Percentiles rank a stretch among this genome's conserved stretches.
Conservation (phyloP, 2,113 vertebrate genomes). For the Emberiza fucata region DNA sequence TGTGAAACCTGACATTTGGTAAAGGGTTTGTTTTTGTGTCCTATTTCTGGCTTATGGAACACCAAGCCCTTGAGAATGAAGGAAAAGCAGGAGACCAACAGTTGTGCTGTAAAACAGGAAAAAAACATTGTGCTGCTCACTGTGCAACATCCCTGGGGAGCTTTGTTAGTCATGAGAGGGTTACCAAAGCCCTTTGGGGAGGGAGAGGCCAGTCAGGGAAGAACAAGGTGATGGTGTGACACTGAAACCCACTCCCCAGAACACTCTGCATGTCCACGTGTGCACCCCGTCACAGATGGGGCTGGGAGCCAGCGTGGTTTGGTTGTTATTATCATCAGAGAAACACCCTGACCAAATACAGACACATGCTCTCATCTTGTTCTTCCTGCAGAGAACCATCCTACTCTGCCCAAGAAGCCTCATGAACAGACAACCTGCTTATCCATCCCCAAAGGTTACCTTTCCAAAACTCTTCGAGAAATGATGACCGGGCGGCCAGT, state of each 20-base stretch:
- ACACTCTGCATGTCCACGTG: fast-evolving
- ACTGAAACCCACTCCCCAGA: neutral
- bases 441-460: slow-evolving; percentile 28
- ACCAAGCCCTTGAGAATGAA: neutral
- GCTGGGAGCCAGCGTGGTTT: neutral
- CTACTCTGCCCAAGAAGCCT: neutral
- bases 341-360: neutral
- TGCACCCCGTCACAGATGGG: no score
- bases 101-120: neutral
- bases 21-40: neutral
- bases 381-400: neutral
- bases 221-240: neutral
- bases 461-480: slow-evolving; percentile 29
- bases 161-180: neutral
- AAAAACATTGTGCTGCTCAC: neutral
- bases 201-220: neutral
- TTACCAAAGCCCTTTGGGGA: neutral
- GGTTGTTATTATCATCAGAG: neutral
- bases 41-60: neutral
- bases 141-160: neutral
- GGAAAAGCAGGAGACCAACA: neutral
- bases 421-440: slow-evolving; percentile 33
- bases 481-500: slow-evolving; percentile 45
- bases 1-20: neutral
- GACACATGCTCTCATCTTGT: neutral